Base-by-base conservation (phyloP, 2,888 invertebrate species). In the Noctua janthe region DNA sequence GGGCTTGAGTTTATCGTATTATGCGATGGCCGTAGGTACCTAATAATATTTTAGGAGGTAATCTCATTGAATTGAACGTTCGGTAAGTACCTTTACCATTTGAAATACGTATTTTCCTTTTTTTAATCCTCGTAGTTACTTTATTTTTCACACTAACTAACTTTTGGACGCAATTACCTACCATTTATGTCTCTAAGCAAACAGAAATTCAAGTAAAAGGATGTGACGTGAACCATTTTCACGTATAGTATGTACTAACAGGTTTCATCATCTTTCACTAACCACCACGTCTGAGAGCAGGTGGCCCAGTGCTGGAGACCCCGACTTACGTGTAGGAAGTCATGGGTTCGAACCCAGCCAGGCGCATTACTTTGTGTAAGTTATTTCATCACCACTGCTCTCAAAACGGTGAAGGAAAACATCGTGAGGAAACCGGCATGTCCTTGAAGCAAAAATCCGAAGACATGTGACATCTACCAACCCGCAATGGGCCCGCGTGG, bases 1-100 rank as follows among this genome's bases (percentile, higher is more conserved):
- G 62, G 47, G 56, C 47, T 15, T 49, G 15, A 54, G 39, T 84
- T 86, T 83, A 74, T 74, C 35, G 83, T 74, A 74, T 73, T 59
- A 82, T 43, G n/a, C 2, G 39, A 39, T 5, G 3, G 15, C 17
- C 29, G 47, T 54, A 8, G 29, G 29, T 66, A 39, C 29, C 2
- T 72, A 54, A 80, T 54, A 49, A 54, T n/a, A 13, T 69, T 81
- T 69, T 2, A 7, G 15, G 47, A 39, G 15, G 35, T 13, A 39
- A 51, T n/a, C 11, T 66, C 66, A 6, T 35, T 43, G n/a, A 43
- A n/a, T 3, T 1, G 51, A 35, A 51, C 66, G 20, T 10, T 23
- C 8, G n/a, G 3, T 35, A 71, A 56, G 15, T 71, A 62, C 17
- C 17, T 35, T 29, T 15, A 56, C 5, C 4, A 20, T 54, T 56